phyloP scores from a whole-genome alignment of 2,888 invertebrate species.

The Acanthococcus lagerstroemiae region DNA sequence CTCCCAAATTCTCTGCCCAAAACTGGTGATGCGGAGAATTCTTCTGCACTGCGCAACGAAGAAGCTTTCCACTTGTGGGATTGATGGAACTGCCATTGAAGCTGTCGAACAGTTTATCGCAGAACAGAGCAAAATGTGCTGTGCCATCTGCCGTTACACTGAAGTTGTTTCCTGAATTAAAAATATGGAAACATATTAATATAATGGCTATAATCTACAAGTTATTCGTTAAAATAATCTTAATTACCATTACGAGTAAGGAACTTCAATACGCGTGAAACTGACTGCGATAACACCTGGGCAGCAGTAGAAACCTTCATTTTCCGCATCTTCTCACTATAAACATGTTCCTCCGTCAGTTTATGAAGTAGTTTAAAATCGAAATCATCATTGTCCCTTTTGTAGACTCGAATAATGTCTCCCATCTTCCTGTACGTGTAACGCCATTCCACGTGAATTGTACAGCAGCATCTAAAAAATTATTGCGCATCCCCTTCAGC shows the following conservation, averaged over 20 bases:
- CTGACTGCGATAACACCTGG: conserved; percentile 11
- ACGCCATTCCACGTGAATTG: not conserved
- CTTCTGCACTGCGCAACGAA: not conserved
- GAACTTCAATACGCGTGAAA: not conserved
- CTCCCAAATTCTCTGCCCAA: conserved; percentile 1
- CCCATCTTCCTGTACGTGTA: not conserved
- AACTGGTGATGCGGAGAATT: conserved; percentile 13
- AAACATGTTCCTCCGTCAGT: conserved; percentile 10
- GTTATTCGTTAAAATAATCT: not conserved
- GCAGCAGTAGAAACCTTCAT: conserved; percentile 13
- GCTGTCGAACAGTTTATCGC: not conserved
- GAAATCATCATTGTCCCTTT: not conserved
- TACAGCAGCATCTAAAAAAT: not conserved
- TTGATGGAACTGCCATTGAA: conserved; percentile 2
- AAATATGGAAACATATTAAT: not conserved
- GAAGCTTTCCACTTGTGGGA: not conserved
- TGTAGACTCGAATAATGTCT: not conserved
- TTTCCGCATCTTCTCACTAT: not conserved
- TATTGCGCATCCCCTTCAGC: conserved; percentile 6
- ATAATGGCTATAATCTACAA: too few relatives aligned
- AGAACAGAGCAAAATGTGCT: not conserved
- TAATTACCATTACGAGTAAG: not conserved
- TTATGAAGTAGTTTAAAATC: conserved; percentile 1
- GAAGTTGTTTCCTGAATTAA: not conserved
- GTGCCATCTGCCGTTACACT: not conserved